These are phyloP conservation scores for Heterohyrax brucei DNA, from an alignment of 2,797 vertebrate species.

Conservation along the genomic window DNA sequence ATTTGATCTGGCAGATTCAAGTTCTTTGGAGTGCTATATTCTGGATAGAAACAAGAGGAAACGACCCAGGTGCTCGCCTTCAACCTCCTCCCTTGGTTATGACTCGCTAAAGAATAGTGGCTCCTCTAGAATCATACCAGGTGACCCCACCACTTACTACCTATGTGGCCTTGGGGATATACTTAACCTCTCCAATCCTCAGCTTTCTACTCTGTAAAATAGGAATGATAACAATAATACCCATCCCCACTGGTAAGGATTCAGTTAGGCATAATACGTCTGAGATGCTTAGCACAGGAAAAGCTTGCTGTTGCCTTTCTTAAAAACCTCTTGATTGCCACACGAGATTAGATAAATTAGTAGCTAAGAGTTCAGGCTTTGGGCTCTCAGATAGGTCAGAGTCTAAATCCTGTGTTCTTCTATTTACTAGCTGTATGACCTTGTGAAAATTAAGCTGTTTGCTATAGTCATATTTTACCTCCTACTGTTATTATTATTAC, in stretches of 20 bases:
- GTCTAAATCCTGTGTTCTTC: not conserved
- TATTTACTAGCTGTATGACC: conserved; percentile 40
- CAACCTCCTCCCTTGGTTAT: not conserved
- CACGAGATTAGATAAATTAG: conserved; percentile 22
- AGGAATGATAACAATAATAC: conserved; percentile 4
- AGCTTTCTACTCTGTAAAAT: conserved; percentile 42
- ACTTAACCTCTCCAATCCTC: conserved; percentile 16
- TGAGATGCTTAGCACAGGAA: not conserved
- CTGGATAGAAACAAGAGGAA: not conserved
- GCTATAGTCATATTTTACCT: conserved; percentile 3
- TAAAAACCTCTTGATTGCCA: not conserved
- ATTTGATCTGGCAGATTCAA: not conserved
- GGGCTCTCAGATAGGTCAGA: not conserved
- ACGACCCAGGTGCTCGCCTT: not conserved
- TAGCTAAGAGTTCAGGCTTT: not conserved
- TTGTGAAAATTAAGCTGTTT: not conserved
- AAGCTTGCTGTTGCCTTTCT: conserved; percentile 22
- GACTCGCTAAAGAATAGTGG: not conserved
- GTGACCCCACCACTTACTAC: not conserved
- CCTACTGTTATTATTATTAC: not conserved
- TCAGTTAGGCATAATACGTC: not conserved
- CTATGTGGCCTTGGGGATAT: not conserved
- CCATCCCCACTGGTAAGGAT: not conserved
- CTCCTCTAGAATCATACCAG: not conserved
- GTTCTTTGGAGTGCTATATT: not conserved